Percentiles rank a stretch among this genome's conserved stretches.
phyloP scores from a whole-genome alignment of 2,113 vertebrate genomes.

The Ammodramus savannarum region DNA sequence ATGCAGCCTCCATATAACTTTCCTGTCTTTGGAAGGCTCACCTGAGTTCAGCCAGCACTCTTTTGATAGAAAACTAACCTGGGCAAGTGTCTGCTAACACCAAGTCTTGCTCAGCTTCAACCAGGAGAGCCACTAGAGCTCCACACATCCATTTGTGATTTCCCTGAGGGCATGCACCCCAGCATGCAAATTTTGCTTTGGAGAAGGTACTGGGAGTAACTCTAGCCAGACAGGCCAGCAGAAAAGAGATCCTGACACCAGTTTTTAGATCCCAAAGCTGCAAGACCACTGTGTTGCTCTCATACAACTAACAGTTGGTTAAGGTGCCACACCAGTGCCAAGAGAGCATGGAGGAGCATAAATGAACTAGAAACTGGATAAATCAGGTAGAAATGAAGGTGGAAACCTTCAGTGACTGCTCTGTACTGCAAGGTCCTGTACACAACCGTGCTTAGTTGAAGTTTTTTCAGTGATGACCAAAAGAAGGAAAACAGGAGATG shows the following conservation, averaged over 20 bases:
- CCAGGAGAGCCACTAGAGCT: background rate
- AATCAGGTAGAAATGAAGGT: background rate
- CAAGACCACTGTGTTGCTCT: background rate
- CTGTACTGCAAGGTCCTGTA: background rate
- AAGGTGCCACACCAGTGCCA: background rate
- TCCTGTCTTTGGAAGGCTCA: background rate
- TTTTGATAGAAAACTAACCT: background rate
- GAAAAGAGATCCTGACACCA: background rate
- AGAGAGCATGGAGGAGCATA: background rate
- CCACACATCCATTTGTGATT: background rate
- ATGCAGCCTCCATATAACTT: background rate
- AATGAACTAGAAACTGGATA: background rate
- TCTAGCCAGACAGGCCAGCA: background rate
- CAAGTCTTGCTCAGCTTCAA: background rate
- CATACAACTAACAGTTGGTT: background rate
- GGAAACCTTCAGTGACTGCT: background rate
- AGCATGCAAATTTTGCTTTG: background rate
- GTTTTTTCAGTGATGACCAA: background rate
- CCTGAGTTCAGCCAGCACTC: background rate
- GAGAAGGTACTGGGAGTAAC: background rate
- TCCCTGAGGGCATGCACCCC: accelerated
- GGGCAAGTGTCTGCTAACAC: background rate
- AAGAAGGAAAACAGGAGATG: accelerated
- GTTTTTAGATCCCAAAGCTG: background rate
- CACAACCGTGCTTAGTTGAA: background rate